These are phyloP conservation scores for Thaumetopoea pityocampa DNA, from an alignment of 1,140 invertebrate species.

Conservation along the genomic window DNA sequence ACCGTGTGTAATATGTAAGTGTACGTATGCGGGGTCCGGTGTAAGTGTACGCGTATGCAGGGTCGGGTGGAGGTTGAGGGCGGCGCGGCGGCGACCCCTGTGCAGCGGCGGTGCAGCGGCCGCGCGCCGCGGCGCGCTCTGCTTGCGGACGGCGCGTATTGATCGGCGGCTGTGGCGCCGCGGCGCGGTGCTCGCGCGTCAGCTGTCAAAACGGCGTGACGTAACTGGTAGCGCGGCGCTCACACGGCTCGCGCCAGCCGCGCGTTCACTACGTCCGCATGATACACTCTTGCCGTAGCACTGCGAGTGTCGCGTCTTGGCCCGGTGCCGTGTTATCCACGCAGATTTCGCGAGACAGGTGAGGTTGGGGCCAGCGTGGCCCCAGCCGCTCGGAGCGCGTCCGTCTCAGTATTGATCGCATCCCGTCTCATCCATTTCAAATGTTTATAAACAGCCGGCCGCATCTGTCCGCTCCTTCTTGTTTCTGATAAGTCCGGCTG, in stretches of 20 bases:
- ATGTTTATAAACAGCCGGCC: conserved; percentile 73
- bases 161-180: conserved; percentile 50
- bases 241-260: conserved; percentile 60
- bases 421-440: conserved; percentile 52
- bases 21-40: too few relatives aligned
- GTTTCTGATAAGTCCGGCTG: conserved; percentile 54
- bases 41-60: neutral
- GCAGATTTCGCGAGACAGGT: conserved; percentile 45
- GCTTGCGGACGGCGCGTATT: conserved; percentile 24
- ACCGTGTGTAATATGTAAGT: too few relatives aligned
- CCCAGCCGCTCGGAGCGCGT: conserved; percentile 38
- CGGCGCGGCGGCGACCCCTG: conserved; percentile 11
- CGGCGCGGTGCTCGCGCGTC: conserved; percentile 44
- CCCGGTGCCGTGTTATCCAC: conserved; percentile 39
- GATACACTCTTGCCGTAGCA: conserved; percentile 28
- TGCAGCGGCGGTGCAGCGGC: conserved; percentile 14
- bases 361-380: conserved; percentile 43
- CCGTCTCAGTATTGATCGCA: conserved; percentile 60
- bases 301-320: conserved; percentile 33
- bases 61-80: conserved; percentile 3
- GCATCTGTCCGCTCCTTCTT: conserved; percentile 54
- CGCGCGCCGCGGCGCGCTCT: conserved; percentile 24
- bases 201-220: conserved; percentile 61
- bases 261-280: conserved; percentile 48
- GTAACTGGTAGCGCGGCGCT: conserved; percentile 56